These are phyloP conservation scores for Deroptyus accipitrinus DNA, from an alignment of 2,113 vertebrate genomes.

Conservation along the genomic window DNA sequence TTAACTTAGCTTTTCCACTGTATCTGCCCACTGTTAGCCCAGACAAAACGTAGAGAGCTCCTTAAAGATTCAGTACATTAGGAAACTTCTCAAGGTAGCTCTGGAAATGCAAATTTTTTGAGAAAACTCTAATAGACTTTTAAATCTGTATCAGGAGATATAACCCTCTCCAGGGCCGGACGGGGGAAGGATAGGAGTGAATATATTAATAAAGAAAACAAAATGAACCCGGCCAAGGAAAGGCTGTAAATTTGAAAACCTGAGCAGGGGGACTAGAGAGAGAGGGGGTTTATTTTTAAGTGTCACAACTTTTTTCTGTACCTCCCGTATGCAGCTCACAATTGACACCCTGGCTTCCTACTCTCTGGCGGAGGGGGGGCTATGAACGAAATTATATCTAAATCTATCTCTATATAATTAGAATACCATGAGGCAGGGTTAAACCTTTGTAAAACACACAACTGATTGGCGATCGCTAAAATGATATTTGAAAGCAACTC, in stretches of 20 bases:
- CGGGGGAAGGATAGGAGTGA: neutral
- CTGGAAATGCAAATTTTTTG: neutral
- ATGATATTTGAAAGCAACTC: conserved; percentile 86
- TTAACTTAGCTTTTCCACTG: conserved; percentile 69
- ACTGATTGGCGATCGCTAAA: conserved; percentile 86
- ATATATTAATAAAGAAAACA: conserved; percentile 36
- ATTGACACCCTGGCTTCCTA: conserved; percentile 28
- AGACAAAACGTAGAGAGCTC: conserved; percentile 42
- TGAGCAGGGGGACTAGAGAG: neutral
- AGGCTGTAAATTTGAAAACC: conserved; percentile 23
- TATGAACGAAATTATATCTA: conserved; percentile 44
- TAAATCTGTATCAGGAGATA: neutral
- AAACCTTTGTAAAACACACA: conserved; percentile 62
- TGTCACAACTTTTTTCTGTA: conserved; percentile 34
- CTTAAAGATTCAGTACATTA: conserved; percentile 27
- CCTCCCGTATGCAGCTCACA: neutral
- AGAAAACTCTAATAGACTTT: neutral
- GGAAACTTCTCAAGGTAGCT: neutral
- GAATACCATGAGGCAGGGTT: conserved; percentile 51
- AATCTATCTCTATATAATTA: conserved; percentile 44
- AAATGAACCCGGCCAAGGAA: neutral
- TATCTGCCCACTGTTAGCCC: conserved; percentile 60
- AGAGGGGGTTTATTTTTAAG: neutral
- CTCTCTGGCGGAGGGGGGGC: neutral
- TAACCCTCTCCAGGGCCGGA: neutral